Evolutionary conservation across 2,113 vertebrate genomes (phyloP), one percentile per base, ranked within the genome.

Genomic region (Martes martes): DNA sequence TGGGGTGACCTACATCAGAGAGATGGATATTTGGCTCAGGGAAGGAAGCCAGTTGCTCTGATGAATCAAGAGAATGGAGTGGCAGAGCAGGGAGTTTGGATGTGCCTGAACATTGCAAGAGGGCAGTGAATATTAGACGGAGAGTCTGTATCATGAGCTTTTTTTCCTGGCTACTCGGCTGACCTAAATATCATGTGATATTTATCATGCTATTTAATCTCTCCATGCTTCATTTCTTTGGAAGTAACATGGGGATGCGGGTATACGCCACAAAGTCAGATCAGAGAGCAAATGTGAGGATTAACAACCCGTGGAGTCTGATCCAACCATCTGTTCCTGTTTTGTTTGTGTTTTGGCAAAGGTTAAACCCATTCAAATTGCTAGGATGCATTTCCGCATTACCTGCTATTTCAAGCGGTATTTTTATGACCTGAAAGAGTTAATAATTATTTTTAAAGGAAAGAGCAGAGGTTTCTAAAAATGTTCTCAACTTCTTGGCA

Each of bases 361-460:
- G 73, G 42, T 69, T 76, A 95, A 91, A 78, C 24, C 4, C 69
- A 94, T 97, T 81, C 21, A 69, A 86, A 84, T 91, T 69, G 57
- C 82, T 74, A 78, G 55, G 28, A 71, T 93, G 74, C 79, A 96
- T 95, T 97, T 95, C 82, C 45, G 50, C 36, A 61, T 96, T 84
- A 94, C 74, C 39, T 84, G 31, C 45, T 87, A 97, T 97, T 97
- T 36, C 87, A 96, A 96, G 16, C 47, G 71, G 39, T 83, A 80
- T 83, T 81, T 95, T 96, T 55, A 94, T 95, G 84, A 90, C 28
- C 86, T 63, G 11, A 85, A 97, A 89, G 76, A 96, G 84, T 97
- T 90, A 93, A 92, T 97, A 45, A 94, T 96, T 92, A 84, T 87
- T 97, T 97, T 93, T 55, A 95, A 94, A 78, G 33, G 36, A 95